Conservation (phyloP, 2,888 invertebrate species). For the Heliconius erato region DNA sequence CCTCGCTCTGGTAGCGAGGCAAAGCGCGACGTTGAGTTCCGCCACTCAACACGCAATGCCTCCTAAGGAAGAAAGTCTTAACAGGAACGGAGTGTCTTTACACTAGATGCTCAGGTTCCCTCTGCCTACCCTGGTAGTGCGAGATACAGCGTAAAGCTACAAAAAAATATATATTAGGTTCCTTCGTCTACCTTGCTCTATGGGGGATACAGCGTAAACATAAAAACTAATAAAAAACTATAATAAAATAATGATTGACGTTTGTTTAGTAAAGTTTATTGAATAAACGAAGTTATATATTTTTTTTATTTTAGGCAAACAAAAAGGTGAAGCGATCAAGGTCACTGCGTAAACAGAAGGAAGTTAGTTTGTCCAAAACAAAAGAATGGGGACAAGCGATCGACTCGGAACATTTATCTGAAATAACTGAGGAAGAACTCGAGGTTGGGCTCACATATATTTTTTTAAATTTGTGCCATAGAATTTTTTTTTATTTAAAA, state of each 20-base stretch:
- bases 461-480: background rate
- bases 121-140: too few species aligned
- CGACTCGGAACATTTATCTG: constrained; percentile 96
- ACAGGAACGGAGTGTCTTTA: too few species aligned
- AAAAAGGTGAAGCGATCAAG: constrained; percentile 82
- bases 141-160: too few species aligned
- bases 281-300: background rate
- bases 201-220: background rate
- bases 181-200: background rate
- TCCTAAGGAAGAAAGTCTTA: too few species aligned
- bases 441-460: constrained; percentile 86
- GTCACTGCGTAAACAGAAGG: constrained; percentile 89
- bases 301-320: constrained; percentile 72
- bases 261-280: background rate
- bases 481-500: background rate
- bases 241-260: background rate
- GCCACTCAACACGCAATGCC: too few species aligned
- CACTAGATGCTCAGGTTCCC: too few species aligned
- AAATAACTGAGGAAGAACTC: constrained; percentile 96
- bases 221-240: background rate
- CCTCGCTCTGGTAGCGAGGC: too few species aligned
- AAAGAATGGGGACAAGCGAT: constrained; percentile 98
- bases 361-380: constrained; percentile 98
- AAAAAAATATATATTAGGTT: background rate
- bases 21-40: too few species aligned